Conservation (phyloP, 2,797 vertebrate species). For the Psittacula echo region DNA sequence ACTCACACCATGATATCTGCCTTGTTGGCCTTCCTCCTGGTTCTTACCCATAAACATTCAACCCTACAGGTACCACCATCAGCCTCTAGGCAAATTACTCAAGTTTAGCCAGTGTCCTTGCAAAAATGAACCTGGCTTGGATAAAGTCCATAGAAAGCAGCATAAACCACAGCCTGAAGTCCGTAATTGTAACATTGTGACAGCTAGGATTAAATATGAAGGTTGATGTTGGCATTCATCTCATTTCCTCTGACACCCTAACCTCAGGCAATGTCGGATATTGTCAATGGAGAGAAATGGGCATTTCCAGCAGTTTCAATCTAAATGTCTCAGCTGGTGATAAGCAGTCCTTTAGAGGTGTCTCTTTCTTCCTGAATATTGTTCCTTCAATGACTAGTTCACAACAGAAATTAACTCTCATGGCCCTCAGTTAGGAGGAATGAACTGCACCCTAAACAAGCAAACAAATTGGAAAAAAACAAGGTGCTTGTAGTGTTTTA, state of each 20-base stretch:
- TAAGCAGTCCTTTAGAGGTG: neutral
- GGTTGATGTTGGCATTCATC: neutral
- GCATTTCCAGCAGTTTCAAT: neutral
- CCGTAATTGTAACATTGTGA: neutral
- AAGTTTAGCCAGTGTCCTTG: neutral
- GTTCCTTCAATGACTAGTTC: neutral
- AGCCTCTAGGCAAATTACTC: neutral
- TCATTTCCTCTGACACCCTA: neutral
- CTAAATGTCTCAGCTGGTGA: neutral
- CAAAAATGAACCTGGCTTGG: neutral
- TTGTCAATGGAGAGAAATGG: neutral
- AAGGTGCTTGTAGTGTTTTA: neutral
- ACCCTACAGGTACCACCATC: neutral
- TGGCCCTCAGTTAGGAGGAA: neutral
- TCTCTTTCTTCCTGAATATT: neutral
- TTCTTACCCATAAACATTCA: neutral
- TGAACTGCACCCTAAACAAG: neutral
- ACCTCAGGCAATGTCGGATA: neutral
- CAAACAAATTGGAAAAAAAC: neutral
- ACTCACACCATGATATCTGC: neutral
- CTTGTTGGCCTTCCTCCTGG: neutral
- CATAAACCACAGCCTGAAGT: neutral
- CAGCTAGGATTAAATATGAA: neutral
- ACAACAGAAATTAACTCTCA: neutral
- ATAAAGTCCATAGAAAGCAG: neutral